Evolutionary conservation across 2,113 vertebrate species (phyloP).

Genomic region (Toxotes chatareus): DNA sequence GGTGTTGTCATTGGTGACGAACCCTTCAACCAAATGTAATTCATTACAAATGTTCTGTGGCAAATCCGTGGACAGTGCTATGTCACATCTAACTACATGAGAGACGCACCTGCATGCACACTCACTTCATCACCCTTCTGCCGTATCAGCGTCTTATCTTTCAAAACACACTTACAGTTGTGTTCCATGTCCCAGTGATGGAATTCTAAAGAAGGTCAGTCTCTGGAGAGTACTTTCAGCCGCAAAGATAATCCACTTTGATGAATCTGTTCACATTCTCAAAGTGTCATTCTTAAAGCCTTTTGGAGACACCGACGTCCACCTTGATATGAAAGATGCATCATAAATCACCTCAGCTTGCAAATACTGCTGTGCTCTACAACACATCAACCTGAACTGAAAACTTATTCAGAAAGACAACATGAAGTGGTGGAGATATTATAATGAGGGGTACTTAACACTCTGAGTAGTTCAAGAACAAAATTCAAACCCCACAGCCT

Average conservation of each 20-base stretch:
- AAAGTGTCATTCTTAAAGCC: constrained; percentile 58
- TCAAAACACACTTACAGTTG: constrained; percentile 64
- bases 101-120: constrained; percentile 9
- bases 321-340: constrained; percentile 62
- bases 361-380: constrained; percentile 39
- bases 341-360: constrained; percentile 55
- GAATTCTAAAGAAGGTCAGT: constrained; percentile 72
- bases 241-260: constrained; percentile 72
- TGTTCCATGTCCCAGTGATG: constrained; percentile 65
- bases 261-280: constrained; percentile 72
- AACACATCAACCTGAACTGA: constrained; percentile 36
- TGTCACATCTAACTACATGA: constrained; percentile 35
- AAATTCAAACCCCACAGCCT: background rate
- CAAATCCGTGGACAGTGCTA: background rate
- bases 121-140: constrained; percentile 41
- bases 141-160: constrained; percentile 71
- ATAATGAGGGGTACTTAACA: constrained; percentile 14
- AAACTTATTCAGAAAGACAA: constrained; percentile 56
- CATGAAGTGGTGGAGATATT: constrained; percentile 34
- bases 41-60: constrained; percentile 25
- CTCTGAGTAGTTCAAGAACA: constrained; percentile 11
- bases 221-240: constrained; percentile 56
- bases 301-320: constrained; percentile 36
- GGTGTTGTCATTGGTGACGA: constrained; percentile 6
- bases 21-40: constrained; percentile 19